These are phyloP conservation scores for Agrypnia vestita DNA, from an alignment of 1,140 invertebrate genomes.

Conservation along the genomic window DNA sequence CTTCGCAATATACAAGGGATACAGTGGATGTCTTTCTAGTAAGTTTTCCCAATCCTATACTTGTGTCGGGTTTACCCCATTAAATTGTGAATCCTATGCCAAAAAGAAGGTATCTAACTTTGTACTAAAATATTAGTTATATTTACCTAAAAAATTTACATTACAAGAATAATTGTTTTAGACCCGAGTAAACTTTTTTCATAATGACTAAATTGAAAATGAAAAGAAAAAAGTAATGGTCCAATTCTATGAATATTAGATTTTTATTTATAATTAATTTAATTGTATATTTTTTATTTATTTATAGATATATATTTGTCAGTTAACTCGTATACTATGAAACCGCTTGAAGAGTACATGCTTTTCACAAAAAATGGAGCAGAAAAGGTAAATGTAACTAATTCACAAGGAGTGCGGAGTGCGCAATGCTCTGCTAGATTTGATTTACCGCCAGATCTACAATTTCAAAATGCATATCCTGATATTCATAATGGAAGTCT, in stretches of 20 bases:
- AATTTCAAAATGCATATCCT: slow-evolving; percentile 64
- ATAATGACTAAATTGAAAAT: too few relatives aligned
- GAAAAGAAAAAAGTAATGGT: too few relatives aligned
- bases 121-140: too few relatives aligned
- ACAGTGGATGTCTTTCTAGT: slow-evolving; percentile 93
- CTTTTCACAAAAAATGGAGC: slow-evolving; percentile 85
- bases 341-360: slow-evolving; percentile 91
- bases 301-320: slow-evolving; percentile 84
- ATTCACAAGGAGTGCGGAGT: slow-evolving; percentile 86
- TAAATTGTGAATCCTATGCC: neutral
- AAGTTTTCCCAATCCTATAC: slow-evolving; percentile 63
- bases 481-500: slow-evolving; percentile 69
- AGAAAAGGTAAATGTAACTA: slow-evolving; percentile 86
- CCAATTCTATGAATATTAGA: too few relatives aligned
- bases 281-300: slow-evolving; percentile 51
- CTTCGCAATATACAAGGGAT: slow-evolving; percentile 86
- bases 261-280: neutral
- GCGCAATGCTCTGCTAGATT: slow-evolving; percentile 87
- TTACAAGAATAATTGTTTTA: too few relatives aligned
- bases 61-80: neutral
- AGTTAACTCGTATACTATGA: slow-evolving; percentile 86
- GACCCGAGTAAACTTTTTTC: too few relatives aligned
- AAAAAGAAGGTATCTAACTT: too few relatives aligned
- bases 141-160: too few relatives aligned
- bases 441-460: slow-evolving; percentile 70